phyloP scores from a whole-genome alignment of 2,888 invertebrate species.

The Ferrisia virgata region DNA sequence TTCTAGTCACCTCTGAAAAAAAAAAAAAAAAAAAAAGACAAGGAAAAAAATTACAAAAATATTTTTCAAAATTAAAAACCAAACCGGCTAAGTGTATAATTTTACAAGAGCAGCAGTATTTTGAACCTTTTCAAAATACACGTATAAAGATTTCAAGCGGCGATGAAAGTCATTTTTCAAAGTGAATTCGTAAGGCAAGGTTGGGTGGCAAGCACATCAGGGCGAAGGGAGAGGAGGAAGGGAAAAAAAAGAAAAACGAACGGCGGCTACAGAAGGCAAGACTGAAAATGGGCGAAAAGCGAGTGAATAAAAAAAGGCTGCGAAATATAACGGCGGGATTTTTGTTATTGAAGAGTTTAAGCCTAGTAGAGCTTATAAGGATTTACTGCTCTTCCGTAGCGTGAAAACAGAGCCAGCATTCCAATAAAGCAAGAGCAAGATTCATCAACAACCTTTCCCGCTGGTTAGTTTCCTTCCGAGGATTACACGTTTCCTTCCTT shows the following conservation, averaged over 20 bases:
- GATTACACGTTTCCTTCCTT: conserved; percentile 41
- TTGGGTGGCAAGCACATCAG: no score
- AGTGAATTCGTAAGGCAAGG: not conserved
- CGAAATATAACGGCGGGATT: conserved; percentile 33
- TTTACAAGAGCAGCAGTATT: no score
- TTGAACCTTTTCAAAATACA: not conserved
- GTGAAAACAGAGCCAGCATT: conserved; percentile 28
- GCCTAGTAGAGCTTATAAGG: conserved; percentile 36
- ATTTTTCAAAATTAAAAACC: not conserved
- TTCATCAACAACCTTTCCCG: conserved; percentile 44
- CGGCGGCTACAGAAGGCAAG: no score
- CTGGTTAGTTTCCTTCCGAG: conserved; percentile 41
- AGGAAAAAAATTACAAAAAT: not conserved
- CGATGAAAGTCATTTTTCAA: conserved; percentile 25
- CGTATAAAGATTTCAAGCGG: not conserved
- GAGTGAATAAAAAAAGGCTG: not conserved
- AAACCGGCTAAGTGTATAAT: not conserved
- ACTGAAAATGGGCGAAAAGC: not conserved
- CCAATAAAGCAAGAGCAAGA: conserved; percentile 42
- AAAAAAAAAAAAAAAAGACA: no score
- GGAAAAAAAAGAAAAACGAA: not conserved
- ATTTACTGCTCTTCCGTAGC: conserved; percentile 34
- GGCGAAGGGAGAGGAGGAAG: no score
- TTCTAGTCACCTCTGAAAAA: no score
- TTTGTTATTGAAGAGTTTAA: conserved; percentile 45